Base-by-base conservation (phyloP, 2,797 vertebrate genomes). In the Protosalanx chinensis region DNA sequence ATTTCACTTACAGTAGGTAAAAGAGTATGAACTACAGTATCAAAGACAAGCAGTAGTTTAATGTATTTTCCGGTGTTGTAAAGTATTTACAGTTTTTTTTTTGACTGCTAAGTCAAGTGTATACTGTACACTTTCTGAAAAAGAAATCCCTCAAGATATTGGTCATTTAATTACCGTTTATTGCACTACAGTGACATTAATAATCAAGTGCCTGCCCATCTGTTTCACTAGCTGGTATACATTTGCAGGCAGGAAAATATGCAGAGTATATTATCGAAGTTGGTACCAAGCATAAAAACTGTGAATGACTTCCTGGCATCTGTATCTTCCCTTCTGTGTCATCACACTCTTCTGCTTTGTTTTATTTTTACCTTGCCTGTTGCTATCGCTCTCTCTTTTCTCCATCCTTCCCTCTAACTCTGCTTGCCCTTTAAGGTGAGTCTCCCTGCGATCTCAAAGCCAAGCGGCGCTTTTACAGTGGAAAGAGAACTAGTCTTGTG, bases 151-250 rank as follows among this genome's bases (percentile, higher is more conserved):
- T 41, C 66, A 79, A 79, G 82, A 81, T 83, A 80, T 60, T 70
- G 68, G 27, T 37, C 58, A 61, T 75, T 67, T 85, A 86, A 85
- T 86, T 74, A 86, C 74, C 80, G 73, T 84, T 88, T 89, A 88
- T 89, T 86, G 76, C 80, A 74, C 72, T 5, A 20, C n/a, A 7
- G 23, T 68, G 74, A 27, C 76, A 85, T 89, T 86, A 82, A 85
- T 85, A 76, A 59, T 59, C 57, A 59, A 59, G 23, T 5, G 6
- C 57, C 20, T 23, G 8, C 37, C 8, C 41, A 46, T 46, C 3
- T 46, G 12, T 46, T 46, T 46, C 7, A 46, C 7, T 3, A 12
- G 10, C 23, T 59, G 23, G 57, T 78, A 75, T 67, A 66, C 63
- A 76, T 88, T 73, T 57, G 63, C 70, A 27, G n/a, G 2, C 6